A percentile compares a stretch with the other conserved stretches of the same genome.
These are phyloP conservation scores for Capricornis sumatraensis DNA, from an alignment of 2,113 vertebrate species.

Conservation along the genomic window DNA sequence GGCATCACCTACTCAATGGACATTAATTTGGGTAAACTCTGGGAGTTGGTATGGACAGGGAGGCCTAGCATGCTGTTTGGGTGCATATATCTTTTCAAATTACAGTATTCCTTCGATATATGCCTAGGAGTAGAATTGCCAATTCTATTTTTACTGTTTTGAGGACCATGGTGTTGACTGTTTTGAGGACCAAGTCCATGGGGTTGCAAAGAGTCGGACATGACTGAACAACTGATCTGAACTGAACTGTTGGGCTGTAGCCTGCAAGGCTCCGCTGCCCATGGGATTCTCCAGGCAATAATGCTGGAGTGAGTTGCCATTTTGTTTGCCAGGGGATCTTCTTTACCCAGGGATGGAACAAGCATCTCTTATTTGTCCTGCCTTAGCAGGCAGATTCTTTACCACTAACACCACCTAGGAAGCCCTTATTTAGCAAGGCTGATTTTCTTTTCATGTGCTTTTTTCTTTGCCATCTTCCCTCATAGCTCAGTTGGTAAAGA, in stretches of 20 bases:
- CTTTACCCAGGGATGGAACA: not conserved
- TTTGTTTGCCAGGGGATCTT: not conserved
- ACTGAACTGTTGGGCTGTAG: not conserved
- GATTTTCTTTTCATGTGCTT: not conserved
- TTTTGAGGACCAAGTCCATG: not conserved
- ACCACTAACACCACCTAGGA: not conserved
- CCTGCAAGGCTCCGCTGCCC: not conserved
- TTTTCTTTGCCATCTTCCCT: not conserved
- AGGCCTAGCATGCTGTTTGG: not conserved
- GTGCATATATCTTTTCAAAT: too few species aligned
- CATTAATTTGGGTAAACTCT: not conserved
- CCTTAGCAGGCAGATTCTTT: not conserved
- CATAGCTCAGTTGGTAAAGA: not conserved
- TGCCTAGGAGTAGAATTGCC: too few species aligned
- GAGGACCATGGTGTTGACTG: too few species aligned
- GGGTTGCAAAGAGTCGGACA: rapidly evolving
- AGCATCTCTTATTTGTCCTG: not conserved
- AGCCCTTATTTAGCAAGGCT: not conserved
- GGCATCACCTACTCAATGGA: not conserved
- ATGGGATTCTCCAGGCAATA: not conserved
- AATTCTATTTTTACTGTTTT: too few species aligned
- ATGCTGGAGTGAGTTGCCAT: not conserved
- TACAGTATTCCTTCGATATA: too few species aligned
- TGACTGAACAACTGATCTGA: not conserved
- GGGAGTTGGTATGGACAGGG: not conserved